These are phyloP conservation scores for Thelaira solivaga DNA, from an alignment of 2,888 invertebrate genomes.

Conservation along the genomic window DNA sequence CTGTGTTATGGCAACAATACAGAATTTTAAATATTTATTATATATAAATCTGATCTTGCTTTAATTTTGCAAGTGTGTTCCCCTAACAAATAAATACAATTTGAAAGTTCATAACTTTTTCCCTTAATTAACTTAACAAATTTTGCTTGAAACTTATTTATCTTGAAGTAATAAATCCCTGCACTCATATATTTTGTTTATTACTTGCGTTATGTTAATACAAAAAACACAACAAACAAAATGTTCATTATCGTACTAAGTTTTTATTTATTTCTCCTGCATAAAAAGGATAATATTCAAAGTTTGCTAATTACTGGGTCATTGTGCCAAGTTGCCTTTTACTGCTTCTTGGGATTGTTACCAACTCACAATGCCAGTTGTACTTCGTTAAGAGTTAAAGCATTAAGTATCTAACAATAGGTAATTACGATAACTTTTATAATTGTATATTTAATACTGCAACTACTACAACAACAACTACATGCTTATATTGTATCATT, in stretches of 20 bases:
- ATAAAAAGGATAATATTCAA: conserved; percentile 11
- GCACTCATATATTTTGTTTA: background rate
- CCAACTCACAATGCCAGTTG: background rate
- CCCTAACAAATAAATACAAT: no score
- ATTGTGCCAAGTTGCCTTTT: background rate
- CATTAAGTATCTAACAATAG: conserved; percentile 22
- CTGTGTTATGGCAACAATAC: no score
- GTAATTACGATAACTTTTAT: conserved; percentile 48
- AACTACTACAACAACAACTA: no score
- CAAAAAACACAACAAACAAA: background rate
- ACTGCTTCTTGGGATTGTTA: background rate
- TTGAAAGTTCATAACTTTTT: background rate
- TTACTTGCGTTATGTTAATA: background rate
- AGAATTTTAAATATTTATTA: no score
- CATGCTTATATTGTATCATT: conserved; percentile 11
- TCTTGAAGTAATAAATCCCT: background rate
- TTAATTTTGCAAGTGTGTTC: no score
- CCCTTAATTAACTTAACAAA: background rate
- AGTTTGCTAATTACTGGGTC: conserved; percentile 40
- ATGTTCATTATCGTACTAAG: background rate
- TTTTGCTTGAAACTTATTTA: background rate
- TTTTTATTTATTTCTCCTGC: background rate
- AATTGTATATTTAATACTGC: conserved; percentile 23
- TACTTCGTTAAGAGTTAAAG: background rate
- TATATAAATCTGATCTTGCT: no score